phyloP scores from a whole-genome alignment of 2,113 vertebrate species.

The Passer domesticus region DNA sequence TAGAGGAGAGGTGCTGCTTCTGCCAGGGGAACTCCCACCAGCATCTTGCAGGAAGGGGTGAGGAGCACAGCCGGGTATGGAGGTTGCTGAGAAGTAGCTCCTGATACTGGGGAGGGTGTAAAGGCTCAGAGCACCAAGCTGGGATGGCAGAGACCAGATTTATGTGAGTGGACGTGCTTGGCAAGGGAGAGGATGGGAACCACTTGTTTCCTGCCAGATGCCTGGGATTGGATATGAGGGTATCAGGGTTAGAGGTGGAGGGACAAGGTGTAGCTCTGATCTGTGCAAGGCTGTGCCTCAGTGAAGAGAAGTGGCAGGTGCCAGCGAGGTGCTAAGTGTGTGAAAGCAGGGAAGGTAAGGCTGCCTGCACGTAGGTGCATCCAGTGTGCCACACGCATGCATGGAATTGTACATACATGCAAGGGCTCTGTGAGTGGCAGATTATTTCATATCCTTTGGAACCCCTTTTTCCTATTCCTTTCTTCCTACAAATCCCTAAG shows the following conservation, averaged over 20 bases:
- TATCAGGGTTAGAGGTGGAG: too few species aligned
- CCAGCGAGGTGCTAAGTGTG: not conserved
- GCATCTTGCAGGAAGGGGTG: not conserved
- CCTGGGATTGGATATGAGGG: not conserved
- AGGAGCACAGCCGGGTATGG: not conserved
- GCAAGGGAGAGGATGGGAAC: not conserved
- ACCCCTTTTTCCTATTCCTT: not conserved
- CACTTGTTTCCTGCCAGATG: not conserved
- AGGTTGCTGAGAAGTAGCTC: not conserved
- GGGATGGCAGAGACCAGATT: not conserved
- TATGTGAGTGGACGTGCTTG: not conserved
- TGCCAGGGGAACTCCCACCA: not conserved
- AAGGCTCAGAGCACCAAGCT: not conserved
- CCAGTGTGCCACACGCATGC: rapidly evolving
- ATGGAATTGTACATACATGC: rapidly evolving
- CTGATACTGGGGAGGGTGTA: not conserved
- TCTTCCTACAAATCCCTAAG: not conserved
- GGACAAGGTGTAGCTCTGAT: not conserved
- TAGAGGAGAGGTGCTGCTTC: not conserved
- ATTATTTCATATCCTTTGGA: not conserved
- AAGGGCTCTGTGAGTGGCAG: not conserved
- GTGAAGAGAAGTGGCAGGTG: not conserved
- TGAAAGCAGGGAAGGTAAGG: not conserved
- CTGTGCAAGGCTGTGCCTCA: not conserved
- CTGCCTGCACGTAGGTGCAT: rapidly evolving